Evolutionary conservation across 1,140 invertebrate genomes (phyloP), one percentile per base, ranked within the genome.

Genomic region (Andrena cerasifolii): DNA sequence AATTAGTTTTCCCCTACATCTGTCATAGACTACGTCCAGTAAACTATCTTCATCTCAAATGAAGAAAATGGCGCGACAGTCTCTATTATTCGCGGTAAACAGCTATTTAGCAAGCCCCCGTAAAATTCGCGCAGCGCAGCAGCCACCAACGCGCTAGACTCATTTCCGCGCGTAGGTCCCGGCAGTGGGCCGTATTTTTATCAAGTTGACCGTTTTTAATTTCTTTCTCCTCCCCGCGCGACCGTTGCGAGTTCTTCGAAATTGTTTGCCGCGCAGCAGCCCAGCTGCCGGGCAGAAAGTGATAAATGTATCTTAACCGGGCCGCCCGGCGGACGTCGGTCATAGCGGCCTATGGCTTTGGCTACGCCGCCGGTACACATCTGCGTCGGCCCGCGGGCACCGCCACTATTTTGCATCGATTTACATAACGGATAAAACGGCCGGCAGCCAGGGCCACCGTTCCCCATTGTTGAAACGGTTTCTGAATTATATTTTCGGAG

Each of bases 341-440:
- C 62, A 63, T 65, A 49, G 45, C 43, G 45, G 28, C 62, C n/a
- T 21, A 43, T 26, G 40, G 26, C n/a, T 16, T 74, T 63, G n/a
- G 59, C 36, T 28, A 36, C 18, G 33, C 43, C 26, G 21, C 26
- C 33, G 16, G 33, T 58, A 45, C 67, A 70, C 80, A 74, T 73
- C 26, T 68, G 71, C 77, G 71, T 66, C 33, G 40, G 49, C 33
- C 58, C 61, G 45, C 28, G 47, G 26, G 26, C 80, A 26, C 12
- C 72, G 66, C n/a, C 68, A 70, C 88, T 90, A 89, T 90, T 92
- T 92, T 92, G 88, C 91, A 92, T 92, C 78, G 86, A 92, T 92
- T 92, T 92, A 91, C 91, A 92, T 92, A 92, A 90, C 88, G 81
- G 85, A 89, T 89, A 90, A 91, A 91, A 91, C 88, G 88, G 84